A percentile compares a stretch with the other conserved stretches of the same genome.
These are phyloP conservation scores for Hydrozoanthus gracilis DNA, from an alignment of 92 coral and sea anemone species.

Conservation along the genomic window DNA sequence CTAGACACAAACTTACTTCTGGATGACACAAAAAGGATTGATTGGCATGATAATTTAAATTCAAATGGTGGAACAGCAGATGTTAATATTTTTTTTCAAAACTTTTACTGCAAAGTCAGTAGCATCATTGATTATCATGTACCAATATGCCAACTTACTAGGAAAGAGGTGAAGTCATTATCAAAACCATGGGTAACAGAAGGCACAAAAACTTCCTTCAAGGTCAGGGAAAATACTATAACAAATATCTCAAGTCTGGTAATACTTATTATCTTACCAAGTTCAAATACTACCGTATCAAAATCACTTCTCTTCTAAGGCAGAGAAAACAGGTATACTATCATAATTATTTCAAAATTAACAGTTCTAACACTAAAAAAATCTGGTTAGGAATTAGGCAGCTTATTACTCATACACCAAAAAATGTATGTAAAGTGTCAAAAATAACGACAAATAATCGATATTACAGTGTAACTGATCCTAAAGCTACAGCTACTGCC, in stretches of 20 bases:
- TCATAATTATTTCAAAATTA: conserved; percentile 3
- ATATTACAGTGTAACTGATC: no score
- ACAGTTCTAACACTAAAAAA: not conserved
- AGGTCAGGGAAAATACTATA: conserved; percentile 4
- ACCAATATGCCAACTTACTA: not conserved
- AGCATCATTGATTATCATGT: not conserved
- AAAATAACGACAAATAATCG: no score
- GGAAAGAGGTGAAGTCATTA: not conserved
- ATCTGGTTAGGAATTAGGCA: no score
- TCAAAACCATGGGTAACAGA: not conserved
- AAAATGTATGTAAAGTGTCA: no score
- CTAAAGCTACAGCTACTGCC: no score
- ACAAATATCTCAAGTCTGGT: not conserved
- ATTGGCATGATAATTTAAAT: not conserved
- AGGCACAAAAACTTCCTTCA: not conserved
- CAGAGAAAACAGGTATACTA: conserved; percentile 2
- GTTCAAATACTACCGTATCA: conserved; percentile 1
- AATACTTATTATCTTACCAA: not conserved
- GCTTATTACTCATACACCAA: no score
- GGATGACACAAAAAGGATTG: not conserved
- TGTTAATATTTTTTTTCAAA: not conserved
- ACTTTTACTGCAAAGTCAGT: not conserved
- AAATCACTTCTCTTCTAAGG: conserved; percentile 6
- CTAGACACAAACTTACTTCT: not conserved
- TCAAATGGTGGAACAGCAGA: not conserved